Evolutionary conservation across 1,140 invertebrate species (phyloP).

Genomic region (Dendroctonus ponderosae): DNA sequence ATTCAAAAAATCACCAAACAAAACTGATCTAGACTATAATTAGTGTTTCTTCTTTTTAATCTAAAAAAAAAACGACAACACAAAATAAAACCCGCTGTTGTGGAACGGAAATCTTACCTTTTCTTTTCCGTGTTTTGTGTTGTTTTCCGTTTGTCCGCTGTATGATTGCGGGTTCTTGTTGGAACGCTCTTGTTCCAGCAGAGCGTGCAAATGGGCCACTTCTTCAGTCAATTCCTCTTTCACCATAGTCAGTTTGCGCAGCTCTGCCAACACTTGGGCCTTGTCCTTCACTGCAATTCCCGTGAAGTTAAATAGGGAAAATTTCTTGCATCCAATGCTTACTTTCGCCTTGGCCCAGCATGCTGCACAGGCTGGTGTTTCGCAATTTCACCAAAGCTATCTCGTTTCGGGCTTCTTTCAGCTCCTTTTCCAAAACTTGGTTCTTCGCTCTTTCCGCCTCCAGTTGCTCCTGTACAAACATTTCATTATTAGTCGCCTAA

Average conservation of each 20-base stretch:
- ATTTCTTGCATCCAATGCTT: conserved; percentile 48
- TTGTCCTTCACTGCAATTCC: conserved; percentile 71
- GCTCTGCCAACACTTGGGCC: conserved; percentile 71
- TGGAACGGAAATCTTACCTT: conserved; percentile 14
- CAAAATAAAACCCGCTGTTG: conserved; percentile 9
- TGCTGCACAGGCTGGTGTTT: conserved; percentile 75
- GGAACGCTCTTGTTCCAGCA: conserved; percentile 78
- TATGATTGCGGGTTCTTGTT: conserved; percentile 51
- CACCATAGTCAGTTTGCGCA: conserved; percentile 67
- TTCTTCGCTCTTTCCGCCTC: conserved; percentile 68
- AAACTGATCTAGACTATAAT: too few species aligned
- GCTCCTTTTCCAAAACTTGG: conserved; percentile 58
- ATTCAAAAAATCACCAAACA: background rate
- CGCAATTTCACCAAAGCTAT: conserved; percentile 71
- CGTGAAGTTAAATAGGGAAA: background rate
- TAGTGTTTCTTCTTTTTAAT: conserved; percentile 34
- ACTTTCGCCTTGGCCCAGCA: conserved; percentile 78
- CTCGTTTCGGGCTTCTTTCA: conserved; percentile 65
- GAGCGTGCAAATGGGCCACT: conserved; percentile 64
- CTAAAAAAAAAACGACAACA: conserved; percentile 26
- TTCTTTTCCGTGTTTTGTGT: conserved; percentile 24
- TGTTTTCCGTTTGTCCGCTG: conserved; percentile 6
- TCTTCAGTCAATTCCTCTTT: conserved; percentile 74
- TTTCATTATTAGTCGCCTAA: background rate
- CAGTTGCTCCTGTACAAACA: conserved; percentile 61